Evolutionary conservation across 2,888 invertebrate genomes (phyloP).

Genomic region (Lamellibrachia satsuma): DNA sequence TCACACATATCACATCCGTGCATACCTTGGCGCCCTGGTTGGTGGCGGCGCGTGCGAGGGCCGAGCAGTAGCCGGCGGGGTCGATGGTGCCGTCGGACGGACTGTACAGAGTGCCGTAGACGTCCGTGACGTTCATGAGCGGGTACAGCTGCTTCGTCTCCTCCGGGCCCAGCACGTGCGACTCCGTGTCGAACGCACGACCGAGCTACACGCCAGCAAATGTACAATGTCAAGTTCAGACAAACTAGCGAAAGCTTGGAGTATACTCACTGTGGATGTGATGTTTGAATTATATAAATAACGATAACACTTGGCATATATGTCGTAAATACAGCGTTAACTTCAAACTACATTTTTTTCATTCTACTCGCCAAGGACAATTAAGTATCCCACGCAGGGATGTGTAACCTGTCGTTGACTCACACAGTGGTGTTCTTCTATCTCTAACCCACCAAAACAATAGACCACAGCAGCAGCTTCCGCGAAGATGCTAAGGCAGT

Average conservation of each 20-base stretch:
- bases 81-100: slow-evolving; percentile 86
- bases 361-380: too few species aligned
- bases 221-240: background rate
- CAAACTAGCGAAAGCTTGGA: background rate
- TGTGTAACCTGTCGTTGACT: too few species aligned
- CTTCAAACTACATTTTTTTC: too few species aligned
- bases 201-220: background rate
- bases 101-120: slow-evolving; percentile 78
- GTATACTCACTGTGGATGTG: too few species aligned
- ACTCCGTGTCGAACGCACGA: slow-evolving; percentile 80
- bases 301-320: too few species aligned
- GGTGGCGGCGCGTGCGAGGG: slow-evolving; percentile 78
- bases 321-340: too few species aligned
- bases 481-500: background rate
- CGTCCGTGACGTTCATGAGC: slow-evolving; percentile 77
- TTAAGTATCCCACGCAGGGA: too few species aligned
- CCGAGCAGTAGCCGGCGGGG: slow-evolving; percentile 81
- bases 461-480: too few species aligned
- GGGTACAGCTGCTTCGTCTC: slow-evolving; percentile 83
- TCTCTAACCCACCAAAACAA: too few species aligned
- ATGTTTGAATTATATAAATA: too few species aligned
- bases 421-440: too few species aligned
- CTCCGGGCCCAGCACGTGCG: slow-evolving; percentile 75
- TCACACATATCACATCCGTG: background rate
- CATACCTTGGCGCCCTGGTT: slow-evolving; percentile 78